Evolutionary conservation across 2,113 vertebrate genomes (phyloP).

Genomic region (Sarotherodon lohbergeri): DNA sequence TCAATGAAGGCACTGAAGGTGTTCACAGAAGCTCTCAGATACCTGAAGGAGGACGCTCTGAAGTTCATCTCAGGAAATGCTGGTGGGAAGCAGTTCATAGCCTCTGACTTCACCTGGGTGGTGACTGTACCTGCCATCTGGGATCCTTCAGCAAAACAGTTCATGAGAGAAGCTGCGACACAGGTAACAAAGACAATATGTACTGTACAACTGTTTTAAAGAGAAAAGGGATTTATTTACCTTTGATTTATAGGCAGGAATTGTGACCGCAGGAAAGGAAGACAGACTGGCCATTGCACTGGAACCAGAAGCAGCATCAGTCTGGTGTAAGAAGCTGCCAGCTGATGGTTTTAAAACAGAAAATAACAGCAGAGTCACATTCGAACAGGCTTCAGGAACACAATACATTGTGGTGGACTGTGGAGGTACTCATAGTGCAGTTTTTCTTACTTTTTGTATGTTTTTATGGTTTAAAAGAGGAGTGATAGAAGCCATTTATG

Average conservation of each 20-base stretch:
- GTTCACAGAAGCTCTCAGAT: background rate
- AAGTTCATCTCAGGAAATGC: background rate
- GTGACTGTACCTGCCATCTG: constrained; percentile 62
- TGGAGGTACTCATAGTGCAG: constrained; percentile 12
- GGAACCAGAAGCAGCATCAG: constrained; percentile 49
- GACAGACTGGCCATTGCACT: constrained; percentile 48
- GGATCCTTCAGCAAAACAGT: constrained; percentile 49
- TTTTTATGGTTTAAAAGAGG: accelerated
- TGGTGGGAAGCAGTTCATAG: background rate
- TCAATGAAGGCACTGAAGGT: background rate
- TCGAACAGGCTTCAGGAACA: constrained; percentile 39
- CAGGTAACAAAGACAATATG: background rate
- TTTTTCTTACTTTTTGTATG: background rate
- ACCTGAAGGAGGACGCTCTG: constrained; percentile 36
- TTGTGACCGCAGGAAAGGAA: background rate
- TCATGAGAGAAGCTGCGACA: constrained; percentile 53
- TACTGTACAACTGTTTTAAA: accelerated
- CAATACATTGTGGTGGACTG: constrained; percentile 56
- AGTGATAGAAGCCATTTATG: accelerated
- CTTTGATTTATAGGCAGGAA: constrained; percentile 33
- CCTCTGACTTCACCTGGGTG: constrained; percentile 60
- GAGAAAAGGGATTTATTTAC: accelerated
- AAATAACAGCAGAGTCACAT: accelerated
- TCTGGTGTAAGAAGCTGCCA: constrained; percentile 58
- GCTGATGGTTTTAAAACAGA: constrained; percentile 26